Evolutionary conservation across 2,797 vertebrate species (phyloP), one percentile per base, ranked within the genome.

Genomic region (Myotis vivesi): DNA sequence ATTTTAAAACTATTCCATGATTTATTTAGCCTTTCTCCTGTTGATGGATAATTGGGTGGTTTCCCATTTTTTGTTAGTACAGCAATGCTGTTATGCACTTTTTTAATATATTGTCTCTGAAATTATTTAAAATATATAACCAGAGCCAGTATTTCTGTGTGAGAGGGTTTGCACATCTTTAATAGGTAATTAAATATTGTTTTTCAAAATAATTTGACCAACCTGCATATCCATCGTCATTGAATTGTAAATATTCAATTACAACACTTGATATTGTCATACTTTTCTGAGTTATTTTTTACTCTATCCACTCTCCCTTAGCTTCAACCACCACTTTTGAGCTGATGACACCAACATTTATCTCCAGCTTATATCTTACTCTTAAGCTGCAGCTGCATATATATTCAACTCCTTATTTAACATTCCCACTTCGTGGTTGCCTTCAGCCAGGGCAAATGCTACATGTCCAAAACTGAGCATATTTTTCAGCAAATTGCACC

Each of bases 161-260:
- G 2, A 81, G 15, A 89, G 6, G 5, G 22, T 69, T 73, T 87
- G 51, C 8, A 77, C 6, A 66, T 90, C 44, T 73, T 91, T 89
- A 73, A 1, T 59, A 81, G 36, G 22, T 59, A 66, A 87, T 17
- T 38, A 51, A 91, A 95, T 79, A 66, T 41, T 59, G 41, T 49
- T 87, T 90, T 94, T 79, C n/a, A 76, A 69, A 92, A 44, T 59
- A 55, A 17, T n/a, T 95, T 89, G 8, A 53, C 81, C 36, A 62
- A 49, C 73, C 62, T 57, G 20, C 8, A 75, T 41, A 90, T 95
- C 8, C 4, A 69, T 82, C 19, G 17, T 93, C 22, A 73, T 57
- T 84, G 62, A 36, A 76, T n/a, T n/a, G n/a, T 68, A 77, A 91
- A 82, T 41, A 59, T 57, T 64, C 41, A 9, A 75, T 71, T 92